These are phyloP conservation scores for Agapornis canus DNA, from an alignment of 2,797 vertebrate genomes.

Conservation along the genomic window DNA sequence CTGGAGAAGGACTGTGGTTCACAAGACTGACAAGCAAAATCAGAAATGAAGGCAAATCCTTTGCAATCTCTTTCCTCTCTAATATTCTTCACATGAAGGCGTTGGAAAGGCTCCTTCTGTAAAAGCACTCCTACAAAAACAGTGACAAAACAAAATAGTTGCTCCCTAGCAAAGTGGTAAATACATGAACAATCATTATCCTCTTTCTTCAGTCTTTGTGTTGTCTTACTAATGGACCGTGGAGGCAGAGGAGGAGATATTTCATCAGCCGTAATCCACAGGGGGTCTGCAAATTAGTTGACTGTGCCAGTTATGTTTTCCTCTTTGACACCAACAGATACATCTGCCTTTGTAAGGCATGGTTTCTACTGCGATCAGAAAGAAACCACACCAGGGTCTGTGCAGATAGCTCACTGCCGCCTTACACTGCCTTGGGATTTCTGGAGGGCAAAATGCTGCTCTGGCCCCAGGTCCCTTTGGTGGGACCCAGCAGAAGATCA, in stretches of 20 bases:
- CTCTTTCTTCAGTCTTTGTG: neutral
- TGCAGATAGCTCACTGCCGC: neutral
- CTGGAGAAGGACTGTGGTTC: neutral
- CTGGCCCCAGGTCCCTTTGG: neutral
- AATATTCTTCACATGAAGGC: neutral
- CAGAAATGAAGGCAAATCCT: constrained; percentile 2
- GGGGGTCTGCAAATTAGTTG: neutral
- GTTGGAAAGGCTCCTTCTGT: neutral
- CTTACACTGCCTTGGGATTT: neutral
- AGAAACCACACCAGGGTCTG: neutral
- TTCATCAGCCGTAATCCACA: neutral
- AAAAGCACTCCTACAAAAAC: neutral
- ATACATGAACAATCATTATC: constrained; percentile 1
- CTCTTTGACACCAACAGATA: neutral
- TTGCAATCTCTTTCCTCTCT: neutral
- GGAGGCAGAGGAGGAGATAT: constrained; percentile 31
- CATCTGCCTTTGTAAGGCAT: neutral
- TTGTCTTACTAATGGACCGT: constrained; percentile 28
- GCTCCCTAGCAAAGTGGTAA: neutral
- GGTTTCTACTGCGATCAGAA: neutral
- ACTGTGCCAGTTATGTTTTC: neutral
- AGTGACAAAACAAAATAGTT: neutral
- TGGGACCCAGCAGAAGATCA: neutral
- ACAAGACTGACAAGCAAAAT: neutral
- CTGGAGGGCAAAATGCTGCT: neutral